Evolutionary conservation across 2,113 vertebrate species (phyloP), one percentile per base, ranked within the genome.

Genomic region (Sinocyclocheilus grahami): DNA sequence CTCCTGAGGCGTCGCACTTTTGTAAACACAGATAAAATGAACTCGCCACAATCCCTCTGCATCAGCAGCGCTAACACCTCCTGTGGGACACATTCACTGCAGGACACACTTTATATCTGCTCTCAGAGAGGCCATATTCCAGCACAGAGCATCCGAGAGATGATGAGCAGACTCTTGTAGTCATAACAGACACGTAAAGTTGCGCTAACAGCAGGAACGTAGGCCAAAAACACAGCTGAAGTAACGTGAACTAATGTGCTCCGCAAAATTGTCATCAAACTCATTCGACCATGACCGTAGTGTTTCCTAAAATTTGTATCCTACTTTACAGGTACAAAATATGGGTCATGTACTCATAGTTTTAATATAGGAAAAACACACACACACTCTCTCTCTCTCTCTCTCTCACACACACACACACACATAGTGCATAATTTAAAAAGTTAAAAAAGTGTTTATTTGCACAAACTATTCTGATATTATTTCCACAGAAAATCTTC

Each of bases 1-100:
- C 3, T 71, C 67, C 67, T 37, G 67, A 37, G 16, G 67, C 67
- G 3, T 69, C 14, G 2, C 67, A 37, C 67, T 37, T 71, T 37
- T 71, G 30, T 71, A 71, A 71, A 71, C 65, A 69, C 67, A 71
- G 67, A 71, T 37, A 71, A 71, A 37, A 7, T 71, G 67, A 71
- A 71, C 67, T 71, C 30, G 7, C 67, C 65, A 18, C 30, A 33
- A 69, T 69, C 65, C 67, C 67, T 71, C 67, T 37, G 30, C 67
- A 71, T 71, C 67, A 71, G 30, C 67, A 71, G 67, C 8, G 4
- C 67, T 71, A 71, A 71, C 67, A 8, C 30, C 30, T 71, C 67
- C 67, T 37, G 67, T 20, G 67, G 67, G 67, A 71, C 30, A 71
- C 67, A 71, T 71, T 71, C 67, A 71, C 30, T 71, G 67, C 67